These are phyloP conservation scores for Dicyrtoma fusca DNA, from an alignment of 2,888 invertebrate genomes.

Conservation along the genomic window DNA sequence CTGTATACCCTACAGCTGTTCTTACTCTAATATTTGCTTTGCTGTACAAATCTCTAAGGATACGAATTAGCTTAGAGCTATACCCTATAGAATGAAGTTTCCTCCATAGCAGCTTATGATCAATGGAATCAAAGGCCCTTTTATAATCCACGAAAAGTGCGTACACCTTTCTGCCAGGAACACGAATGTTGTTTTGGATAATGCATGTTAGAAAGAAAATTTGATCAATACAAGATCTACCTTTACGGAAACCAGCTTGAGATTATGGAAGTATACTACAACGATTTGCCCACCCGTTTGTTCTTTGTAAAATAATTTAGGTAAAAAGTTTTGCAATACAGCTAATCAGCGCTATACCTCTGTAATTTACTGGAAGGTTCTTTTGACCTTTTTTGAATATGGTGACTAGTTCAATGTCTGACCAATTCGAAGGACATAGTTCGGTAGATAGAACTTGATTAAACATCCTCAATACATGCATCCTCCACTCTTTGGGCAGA, in stretches of 20 bases:
- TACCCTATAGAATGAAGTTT: neutral
- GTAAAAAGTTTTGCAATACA: slow-evolving; percentile 1
- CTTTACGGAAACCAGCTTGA: slow-evolving; percentile 18
- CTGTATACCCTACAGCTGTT: too few relatives aligned
- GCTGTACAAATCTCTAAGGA: too few relatives aligned
- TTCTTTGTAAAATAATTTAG: neutral
- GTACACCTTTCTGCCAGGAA: neutral
- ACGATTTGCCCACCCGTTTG: neutral
- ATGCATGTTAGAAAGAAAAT: slow-evolving; percentile 2
- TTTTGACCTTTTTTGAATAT: neutral
- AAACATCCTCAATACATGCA: slow-evolving; percentile 5
- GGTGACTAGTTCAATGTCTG: slow-evolving; percentile 23
- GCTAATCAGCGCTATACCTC: neutral
- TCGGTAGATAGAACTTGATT: slow-evolving; percentile 31
- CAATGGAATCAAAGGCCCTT: neutral
- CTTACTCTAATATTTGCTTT: too few relatives aligned
- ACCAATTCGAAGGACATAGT: slow-evolving; percentile 32
- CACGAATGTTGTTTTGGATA: neutral
- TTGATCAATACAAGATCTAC: slow-evolving; percentile 4
- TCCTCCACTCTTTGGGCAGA: slow-evolving; percentile 14
- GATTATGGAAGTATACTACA: slow-evolving; percentile 8
- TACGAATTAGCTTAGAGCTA: neutral
- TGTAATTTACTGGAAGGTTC: neutral
- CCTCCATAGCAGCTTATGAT: neutral
- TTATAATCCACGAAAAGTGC: slow-evolving; percentile 9